phyloP scores from a whole-genome alignment of 2,113 vertebrate species.

The Malurus melanocephalus region DNA sequence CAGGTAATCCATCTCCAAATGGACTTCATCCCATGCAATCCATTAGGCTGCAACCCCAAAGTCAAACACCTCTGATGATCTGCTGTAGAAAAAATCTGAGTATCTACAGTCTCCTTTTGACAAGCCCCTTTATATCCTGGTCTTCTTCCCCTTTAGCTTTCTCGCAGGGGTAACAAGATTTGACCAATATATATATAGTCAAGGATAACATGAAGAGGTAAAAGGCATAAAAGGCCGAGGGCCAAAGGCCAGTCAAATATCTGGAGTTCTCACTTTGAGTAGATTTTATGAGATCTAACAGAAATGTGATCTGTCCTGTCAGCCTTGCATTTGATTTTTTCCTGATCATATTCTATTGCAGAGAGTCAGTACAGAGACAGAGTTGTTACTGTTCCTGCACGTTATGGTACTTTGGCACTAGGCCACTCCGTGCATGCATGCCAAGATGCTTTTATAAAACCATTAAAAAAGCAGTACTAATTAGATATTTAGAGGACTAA shows the following conservation, averaged over 20 bases:
- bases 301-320: not conserved
- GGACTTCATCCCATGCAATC: not conserved
- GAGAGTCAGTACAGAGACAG: slow-evolving; percentile 12
- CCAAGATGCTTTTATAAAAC: slow-evolving; percentile 67
- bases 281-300: not conserved
- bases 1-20: not conserved
- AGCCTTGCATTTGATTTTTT: not conserved
- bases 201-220: not conserved
- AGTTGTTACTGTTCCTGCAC: slow-evolving; percentile 34
- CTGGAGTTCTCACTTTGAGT: not conserved
- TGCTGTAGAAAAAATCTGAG: not conserved
- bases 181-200: not conserved
- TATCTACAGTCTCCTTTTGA: not conserved
- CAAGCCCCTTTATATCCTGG: not conserved
- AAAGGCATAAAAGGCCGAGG: not conserved
- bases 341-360: not conserved
- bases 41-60: not conserved
- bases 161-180: not conserved
- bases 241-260: not conserved
- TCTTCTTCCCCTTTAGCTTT: not conserved
- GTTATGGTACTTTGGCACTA: slow-evolving; percentile 39
- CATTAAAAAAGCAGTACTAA: slow-evolving; percentile 58
- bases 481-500: slow-evolving; percentile 42
- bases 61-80: not conserved
- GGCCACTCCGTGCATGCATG: slow-evolving; percentile 34